Base-by-base conservation (phyloP, 2,888 invertebrate genomes). In the Himalopsyche japonica region DNA sequence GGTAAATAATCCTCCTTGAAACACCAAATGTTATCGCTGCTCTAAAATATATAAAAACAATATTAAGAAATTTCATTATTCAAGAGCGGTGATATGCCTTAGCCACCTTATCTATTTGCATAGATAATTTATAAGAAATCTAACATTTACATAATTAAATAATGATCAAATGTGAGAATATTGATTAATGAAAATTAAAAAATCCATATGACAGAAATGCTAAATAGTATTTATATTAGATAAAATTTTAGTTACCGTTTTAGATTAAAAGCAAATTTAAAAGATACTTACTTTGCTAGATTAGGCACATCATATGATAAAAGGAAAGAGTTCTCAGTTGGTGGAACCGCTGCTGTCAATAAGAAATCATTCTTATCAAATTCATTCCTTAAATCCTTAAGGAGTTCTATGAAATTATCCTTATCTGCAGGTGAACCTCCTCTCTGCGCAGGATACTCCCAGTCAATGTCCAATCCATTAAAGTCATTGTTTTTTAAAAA, bases 381-480 rank as follows among this genome's bases (percentile, higher is more conserved):
- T 37, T 89, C 91, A 49, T 87, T 87, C 84, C 90, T 89, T 27
- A 94, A 87, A 88, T 93, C 93, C 86, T 89, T 88, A 5, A 93
- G 84, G 5, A 93, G 88, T 0, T 80, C 76, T 6, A 90, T 88
- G 86, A 89, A 93, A 86, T 92, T 92, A 48, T 27, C 43, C 12
- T 82, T 80, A 82, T 92, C 92, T 0, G 83, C 85, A 0, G 87
- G 80, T 0, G 83, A 85, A 30, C 91, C 93, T 48, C 92, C 92
- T 80, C 93, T 88, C 88, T 92, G 91, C 15, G 89, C 91, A 0
- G 94, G 94, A 87, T 93, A 94, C 87, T 94, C 93, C 94, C 94
- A 94, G 88, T 94, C 94, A 18, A 94, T 85, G 88, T 95, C 94
- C 34, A 94, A 90, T 7, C 94, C 94, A 87, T 95, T 93, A 87